Conservation (phyloP, 2,797 vertebrate species). For the Dipus sagitta region DNA sequence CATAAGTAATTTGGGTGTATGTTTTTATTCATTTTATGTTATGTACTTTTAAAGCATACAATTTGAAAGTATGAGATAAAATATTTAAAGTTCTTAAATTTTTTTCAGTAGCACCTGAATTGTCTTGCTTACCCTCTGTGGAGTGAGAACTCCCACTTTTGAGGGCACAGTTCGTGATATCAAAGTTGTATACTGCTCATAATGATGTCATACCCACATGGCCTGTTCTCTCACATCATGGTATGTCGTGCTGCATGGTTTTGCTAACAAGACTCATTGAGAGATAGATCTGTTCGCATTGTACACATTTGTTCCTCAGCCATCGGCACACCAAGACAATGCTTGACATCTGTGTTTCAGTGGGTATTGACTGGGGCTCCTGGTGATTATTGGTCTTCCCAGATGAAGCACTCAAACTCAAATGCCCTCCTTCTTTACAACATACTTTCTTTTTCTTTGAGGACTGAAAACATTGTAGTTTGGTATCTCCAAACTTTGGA, state of each 20-base stretch:
- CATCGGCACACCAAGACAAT: neutral
- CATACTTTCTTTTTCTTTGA: constrained; percentile 9
- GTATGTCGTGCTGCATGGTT: neutral
- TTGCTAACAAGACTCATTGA: constrained; percentile 55
- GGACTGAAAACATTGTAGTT: neutral
- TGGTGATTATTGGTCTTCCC: constrained; percentile 12
- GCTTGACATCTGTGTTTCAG: constrained; percentile 31
- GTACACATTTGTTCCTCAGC: constrained; percentile 31
- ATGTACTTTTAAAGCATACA: neutral
- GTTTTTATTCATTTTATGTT: neutral
- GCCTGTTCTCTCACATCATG: neutral
- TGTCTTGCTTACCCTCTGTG: neutral
- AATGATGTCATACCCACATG: neutral
- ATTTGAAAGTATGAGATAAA: neutral
- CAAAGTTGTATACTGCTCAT: neutral
- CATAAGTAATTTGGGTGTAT: neutral
- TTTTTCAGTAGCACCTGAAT: neutral
- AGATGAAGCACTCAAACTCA: neutral
- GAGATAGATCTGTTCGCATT: neutral
- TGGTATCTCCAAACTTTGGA: neutral
- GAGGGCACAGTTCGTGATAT: neutral
- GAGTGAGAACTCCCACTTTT: neutral
- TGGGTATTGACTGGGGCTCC: constrained; percentile 5
- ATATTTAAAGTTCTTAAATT: neutral
- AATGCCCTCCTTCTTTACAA: constrained; percentile 7